phyloP scores from a whole-genome alignment of 2,797 vertebrate genomes.

The Rousettus madagascariensis region DNA sequence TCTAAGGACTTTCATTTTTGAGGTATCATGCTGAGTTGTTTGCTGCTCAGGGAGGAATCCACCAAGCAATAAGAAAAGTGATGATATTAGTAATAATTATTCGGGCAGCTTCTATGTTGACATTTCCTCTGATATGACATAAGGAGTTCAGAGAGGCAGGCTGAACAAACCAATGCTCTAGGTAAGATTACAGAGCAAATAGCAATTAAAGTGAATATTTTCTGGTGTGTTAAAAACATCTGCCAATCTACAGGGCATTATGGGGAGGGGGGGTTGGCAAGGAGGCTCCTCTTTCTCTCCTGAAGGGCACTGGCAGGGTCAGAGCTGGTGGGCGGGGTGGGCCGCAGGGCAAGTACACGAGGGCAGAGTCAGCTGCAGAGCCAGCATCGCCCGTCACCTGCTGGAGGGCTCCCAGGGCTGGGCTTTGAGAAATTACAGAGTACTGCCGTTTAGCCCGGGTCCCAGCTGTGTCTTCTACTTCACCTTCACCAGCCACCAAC shows the following conservation, averaged over 20 bases:
- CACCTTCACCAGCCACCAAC: not conserved
- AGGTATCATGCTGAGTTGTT: not conserved
- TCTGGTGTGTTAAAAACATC: not conserved
- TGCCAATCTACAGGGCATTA: not conserved
- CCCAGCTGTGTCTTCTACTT: too few relatives aligned
- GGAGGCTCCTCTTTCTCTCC: not conserved
- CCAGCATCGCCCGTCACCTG: too few relatives aligned
- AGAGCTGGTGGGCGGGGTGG: not conserved
- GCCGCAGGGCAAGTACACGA: accelerated
- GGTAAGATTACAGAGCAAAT: not conserved
- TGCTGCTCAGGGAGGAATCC: not conserved
- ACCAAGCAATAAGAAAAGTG: not conserved
- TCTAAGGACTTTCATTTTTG: not conserved
- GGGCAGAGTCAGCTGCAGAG: not conserved
- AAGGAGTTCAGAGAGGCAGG: not conserved
- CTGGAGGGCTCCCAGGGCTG: not conserved
- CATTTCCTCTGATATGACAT: not conserved
- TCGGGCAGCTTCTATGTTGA: not conserved
- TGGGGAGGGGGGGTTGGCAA: accelerated
- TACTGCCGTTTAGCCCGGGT: too few relatives aligned
- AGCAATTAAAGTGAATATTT: not conserved
- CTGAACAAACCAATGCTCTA: not conserved
- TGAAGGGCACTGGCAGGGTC: not conserved
- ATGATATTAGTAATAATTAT: not conserved
- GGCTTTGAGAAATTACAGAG: not conserved